phyloP scores from a whole-genome alignment of 1,140 invertebrate genomes.

The Diorhabda elongata region DNA sequence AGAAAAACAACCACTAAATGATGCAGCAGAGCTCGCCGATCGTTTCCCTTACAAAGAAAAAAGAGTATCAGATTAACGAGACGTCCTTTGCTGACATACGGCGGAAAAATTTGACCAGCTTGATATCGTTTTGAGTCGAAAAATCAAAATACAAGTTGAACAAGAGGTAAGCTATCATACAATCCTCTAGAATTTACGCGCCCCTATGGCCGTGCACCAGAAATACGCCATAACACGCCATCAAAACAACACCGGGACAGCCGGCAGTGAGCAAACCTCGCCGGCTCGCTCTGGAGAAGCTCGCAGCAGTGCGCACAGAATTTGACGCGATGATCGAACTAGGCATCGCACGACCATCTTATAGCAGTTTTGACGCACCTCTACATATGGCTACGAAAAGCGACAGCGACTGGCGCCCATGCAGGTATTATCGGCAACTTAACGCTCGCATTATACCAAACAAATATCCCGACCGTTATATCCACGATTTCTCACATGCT shows the following conservation, averaged over 20 bases:
- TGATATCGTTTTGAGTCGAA: no score
- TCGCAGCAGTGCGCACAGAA: conserved; percentile 33
- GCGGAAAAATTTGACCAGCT: no score
- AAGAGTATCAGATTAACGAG: no score
- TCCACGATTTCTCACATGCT: conserved; percentile 11
- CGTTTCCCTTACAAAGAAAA: no score
- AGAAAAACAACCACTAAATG: no score
- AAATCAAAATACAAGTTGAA: no score
- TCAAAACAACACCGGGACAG: conserved; percentile 38
- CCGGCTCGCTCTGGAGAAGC: conserved; percentile 39
- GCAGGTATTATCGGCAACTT: conserved; percentile 49
- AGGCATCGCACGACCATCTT: conserved; percentile 38
- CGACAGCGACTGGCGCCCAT: conserved; percentile 41
- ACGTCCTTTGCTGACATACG: no score
- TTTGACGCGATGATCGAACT: conserved; percentile 34
- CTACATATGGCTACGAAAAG: conserved; percentile 47
- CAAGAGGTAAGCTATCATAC: no score
- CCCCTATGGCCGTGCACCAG: no score
- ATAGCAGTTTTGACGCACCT: conserved; percentile 45
- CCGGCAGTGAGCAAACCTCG: conserved; percentile 39
- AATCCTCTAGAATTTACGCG: no score
- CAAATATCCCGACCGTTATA: conserved; percentile 35
- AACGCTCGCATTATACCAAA: conserved; percentile 46
- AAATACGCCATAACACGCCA: conserved; percentile 20
- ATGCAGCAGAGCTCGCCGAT: no score